Conservation (phyloP, 2,888 invertebrate genomes). For the Limnephilus auricula region DNA sequence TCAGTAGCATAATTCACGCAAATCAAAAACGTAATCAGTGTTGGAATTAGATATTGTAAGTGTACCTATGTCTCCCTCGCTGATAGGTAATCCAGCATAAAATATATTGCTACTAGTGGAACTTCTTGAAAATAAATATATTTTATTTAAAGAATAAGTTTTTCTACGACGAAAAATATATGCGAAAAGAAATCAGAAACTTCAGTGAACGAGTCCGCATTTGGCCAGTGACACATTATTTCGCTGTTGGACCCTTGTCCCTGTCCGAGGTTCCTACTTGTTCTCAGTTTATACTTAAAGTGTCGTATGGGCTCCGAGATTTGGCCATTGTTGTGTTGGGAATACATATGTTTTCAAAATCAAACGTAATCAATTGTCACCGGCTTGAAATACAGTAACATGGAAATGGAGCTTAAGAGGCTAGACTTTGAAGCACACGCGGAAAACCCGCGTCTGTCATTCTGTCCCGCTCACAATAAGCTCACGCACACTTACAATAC, state of each 20-base stretch:
- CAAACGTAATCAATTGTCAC: neutral
- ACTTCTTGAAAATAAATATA: slow-evolving; percentile 5
- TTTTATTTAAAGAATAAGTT: neutral
- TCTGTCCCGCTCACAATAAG: too few relatives aligned
- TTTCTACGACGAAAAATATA: neutral
- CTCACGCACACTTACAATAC: too few relatives aligned
- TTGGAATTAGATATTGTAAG: too few relatives aligned
- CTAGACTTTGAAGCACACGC: too few relatives aligned
- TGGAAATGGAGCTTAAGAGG: neutral
- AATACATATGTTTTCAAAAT: neutral
- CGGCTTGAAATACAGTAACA: neutral
- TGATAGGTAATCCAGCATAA: neutral
- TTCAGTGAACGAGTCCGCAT: slow-evolving; percentile 53
- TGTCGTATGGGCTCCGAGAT: slow-evolving; percentile 17
- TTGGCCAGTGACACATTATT: slow-evolving; percentile 59
- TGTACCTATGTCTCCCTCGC: neutral
- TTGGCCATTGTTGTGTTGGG: slow-evolving; percentile 2
- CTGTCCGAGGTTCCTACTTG: slow-evolving; percentile 48
- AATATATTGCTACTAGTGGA: neutral
- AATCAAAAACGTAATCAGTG: too few relatives aligned
- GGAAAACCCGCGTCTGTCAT: too few relatives aligned
- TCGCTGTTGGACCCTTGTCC: slow-evolving; percentile 57
- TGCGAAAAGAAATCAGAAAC: slow-evolving; percentile 52
- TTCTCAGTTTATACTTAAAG: slow-evolving; percentile 54
- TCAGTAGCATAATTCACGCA: too few relatives aligned